phyloP scores from a whole-genome alignment of 2,797 vertebrate species.

The Salarias fasciatus region DNA sequence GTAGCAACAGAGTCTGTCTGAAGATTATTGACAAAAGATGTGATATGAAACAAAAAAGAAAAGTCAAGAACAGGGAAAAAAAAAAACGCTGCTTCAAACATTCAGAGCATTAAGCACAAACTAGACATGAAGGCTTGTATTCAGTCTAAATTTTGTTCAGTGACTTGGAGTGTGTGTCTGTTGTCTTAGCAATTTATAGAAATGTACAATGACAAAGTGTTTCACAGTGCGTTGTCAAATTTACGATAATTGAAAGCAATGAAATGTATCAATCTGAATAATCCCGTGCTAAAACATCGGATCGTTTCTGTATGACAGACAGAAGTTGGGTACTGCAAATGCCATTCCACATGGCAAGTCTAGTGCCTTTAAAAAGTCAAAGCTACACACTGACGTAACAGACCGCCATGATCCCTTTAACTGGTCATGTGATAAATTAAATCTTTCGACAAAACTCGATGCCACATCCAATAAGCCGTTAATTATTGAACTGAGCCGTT shows the following conservation, averaged over 20 bases:
- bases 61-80: slow-evolving; percentile 29
- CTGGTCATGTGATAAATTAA: slow-evolving; percentile 37
- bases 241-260: slow-evolving; percentile 15
- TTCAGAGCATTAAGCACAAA: background rate
- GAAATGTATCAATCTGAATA: slow-evolving; percentile 34
- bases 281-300: slow-evolving; percentile 27
- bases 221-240: slow-evolving; percentile 52
- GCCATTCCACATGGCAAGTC: slow-evolving; percentile 75
- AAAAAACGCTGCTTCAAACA: background rate
- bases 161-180: background rate
- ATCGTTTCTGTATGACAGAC: slow-evolving; percentile 78
- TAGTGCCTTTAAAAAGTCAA: slow-evolving; percentile 65
- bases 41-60: slow-evolving; percentile 15
- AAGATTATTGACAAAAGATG: slow-evolving; percentile 17
- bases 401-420: slow-evolving; percentile 51
- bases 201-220: slow-evolving; percentile 9
- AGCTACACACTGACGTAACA: slow-evolving; percentile 26
- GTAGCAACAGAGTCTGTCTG: background rate
- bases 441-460: slow-evolving; percentile 17
- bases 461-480: slow-evolving; percentile 36
- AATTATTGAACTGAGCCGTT: background rate
- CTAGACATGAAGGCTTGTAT: background rate
- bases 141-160: slow-evolving; percentile 9
- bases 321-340: slow-evolving; percentile 73
- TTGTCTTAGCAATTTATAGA: slow-evolving; percentile 1